Conservation (phyloP, 2,113 vertebrate genomes). For the Amblyornis subalaris region DNA sequence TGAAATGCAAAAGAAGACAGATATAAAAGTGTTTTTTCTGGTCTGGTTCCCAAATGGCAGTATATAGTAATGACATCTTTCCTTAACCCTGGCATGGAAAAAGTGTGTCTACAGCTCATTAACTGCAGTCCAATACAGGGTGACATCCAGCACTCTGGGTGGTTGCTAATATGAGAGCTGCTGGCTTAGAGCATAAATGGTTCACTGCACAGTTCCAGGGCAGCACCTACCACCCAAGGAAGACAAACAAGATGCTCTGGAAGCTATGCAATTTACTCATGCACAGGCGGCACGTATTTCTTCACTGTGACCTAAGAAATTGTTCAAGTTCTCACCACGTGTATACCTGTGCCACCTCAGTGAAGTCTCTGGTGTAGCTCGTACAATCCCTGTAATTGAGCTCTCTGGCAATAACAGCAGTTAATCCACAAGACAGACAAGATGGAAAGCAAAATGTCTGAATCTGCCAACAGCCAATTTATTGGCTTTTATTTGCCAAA, state of each 20-base stretch:
- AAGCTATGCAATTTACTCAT: background rate
- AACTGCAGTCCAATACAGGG: background rate
- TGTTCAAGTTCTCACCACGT: background rate
- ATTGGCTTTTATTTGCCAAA: conserved; percentile 10
- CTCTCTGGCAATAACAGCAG: background rate
- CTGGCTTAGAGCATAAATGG: background rate
- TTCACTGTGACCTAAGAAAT: background rate
- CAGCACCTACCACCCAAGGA: background rate
- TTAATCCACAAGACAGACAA: background rate
- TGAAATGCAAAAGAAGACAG: background rate
- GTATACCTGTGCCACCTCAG: background rate
- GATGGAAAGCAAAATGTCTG: background rate
- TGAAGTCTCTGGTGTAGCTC: background rate
- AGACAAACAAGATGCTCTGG: background rate
- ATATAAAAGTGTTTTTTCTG: background rate
- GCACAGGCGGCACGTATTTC: background rate
- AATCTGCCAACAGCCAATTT: background rate
- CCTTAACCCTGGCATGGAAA: conserved; percentile 5
- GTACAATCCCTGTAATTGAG: background rate
- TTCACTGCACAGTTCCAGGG: background rate
- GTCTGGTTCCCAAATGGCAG: conserved; percentile 2
- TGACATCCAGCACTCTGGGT: background rate
- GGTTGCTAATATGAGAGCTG: background rate
- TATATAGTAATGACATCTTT: background rate
- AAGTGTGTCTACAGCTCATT: conserved; percentile 6